Conservation (phyloP, 2,113 vertebrate species). For the Anseranas semipalmata region DNA sequence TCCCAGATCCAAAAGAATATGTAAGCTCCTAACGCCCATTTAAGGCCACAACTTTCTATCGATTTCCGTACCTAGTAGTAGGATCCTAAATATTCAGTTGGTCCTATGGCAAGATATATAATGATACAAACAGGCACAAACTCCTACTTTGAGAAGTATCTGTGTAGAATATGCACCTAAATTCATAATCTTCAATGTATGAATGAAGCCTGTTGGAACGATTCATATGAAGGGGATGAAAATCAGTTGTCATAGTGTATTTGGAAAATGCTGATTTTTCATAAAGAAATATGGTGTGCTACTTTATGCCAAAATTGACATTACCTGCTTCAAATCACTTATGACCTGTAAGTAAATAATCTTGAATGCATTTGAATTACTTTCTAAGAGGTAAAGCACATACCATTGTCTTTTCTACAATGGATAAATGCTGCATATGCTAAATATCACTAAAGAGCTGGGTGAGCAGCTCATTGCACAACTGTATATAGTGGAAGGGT, state of each 20-base stretch:
- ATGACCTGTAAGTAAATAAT: neutral
- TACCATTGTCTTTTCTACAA: neutral
- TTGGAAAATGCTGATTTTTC: neutral
- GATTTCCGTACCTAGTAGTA: neutral
- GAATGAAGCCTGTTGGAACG: neutral
- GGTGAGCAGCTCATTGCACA: neutral
- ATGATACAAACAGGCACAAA: neutral
- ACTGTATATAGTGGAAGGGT: neutral
- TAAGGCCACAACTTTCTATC: neutral
- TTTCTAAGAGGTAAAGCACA: neutral
- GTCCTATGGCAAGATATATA: neutral
- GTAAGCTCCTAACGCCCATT: neutral
- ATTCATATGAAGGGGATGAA: neutral
- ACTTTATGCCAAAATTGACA: neutral
- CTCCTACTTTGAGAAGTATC: neutral
- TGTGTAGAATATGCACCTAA: neutral
- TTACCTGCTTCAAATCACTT: neutral
- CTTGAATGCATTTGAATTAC: neutral
- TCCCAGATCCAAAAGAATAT: neutral
- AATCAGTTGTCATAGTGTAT: neutral
- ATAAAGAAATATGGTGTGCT: neutral
- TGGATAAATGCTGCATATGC: neutral
- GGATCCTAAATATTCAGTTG: neutral
- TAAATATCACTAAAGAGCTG: neutral
- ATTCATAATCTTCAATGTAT: neutral